Conservation (phyloP, 2,113 vertebrate species). For the Thamnaconus septentrionalis region DNA sequence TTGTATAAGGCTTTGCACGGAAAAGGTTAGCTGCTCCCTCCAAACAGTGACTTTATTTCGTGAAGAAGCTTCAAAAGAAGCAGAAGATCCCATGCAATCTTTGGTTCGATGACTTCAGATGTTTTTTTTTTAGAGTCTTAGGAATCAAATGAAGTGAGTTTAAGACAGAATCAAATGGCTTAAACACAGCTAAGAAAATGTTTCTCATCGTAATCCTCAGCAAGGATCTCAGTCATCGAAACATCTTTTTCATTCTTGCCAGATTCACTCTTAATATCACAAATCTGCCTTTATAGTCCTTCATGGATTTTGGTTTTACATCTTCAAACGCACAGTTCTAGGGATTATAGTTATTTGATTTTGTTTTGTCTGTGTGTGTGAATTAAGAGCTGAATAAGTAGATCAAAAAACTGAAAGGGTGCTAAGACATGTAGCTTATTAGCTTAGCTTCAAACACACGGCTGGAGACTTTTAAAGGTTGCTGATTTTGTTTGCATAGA, state of each 20-base stretch:
- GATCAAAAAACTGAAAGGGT: neutral
- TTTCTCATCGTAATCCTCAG: slow-evolving; percentile 1
- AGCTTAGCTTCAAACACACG: no score
- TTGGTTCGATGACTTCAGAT: slow-evolving; percentile 35
- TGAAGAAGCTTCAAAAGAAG: slow-evolving; percentile 47
- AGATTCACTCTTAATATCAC: slow-evolving; percentile 1
- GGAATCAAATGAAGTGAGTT: slow-evolving; percentile 32
- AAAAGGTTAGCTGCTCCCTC: slow-evolving; percentile 32
- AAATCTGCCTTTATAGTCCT: neutral
- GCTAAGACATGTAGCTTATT: no score
- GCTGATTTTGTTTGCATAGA: neutral
- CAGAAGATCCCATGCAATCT: slow-evolving; percentile 31
- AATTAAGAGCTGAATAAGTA: neutral
- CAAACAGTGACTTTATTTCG: slow-evolving; percentile 36
- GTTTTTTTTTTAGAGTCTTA: no score
- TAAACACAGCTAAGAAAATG: slow-evolving; percentile 19
- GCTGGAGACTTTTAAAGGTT: neutral
- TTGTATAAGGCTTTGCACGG: slow-evolving; percentile 42
- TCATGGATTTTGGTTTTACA: slow-evolving; percentile 7
- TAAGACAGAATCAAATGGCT: slow-evolving; percentile 17
- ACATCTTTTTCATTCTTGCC: slow-evolving; percentile 4
- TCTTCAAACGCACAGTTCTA: slow-evolving; percentile 7
- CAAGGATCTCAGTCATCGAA: neutral
- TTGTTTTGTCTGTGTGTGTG: neutral
- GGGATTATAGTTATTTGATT: neutral